Conservation (phyloP, 1,140 invertebrate genomes). For the Sinonovacula constricta region DNA sequence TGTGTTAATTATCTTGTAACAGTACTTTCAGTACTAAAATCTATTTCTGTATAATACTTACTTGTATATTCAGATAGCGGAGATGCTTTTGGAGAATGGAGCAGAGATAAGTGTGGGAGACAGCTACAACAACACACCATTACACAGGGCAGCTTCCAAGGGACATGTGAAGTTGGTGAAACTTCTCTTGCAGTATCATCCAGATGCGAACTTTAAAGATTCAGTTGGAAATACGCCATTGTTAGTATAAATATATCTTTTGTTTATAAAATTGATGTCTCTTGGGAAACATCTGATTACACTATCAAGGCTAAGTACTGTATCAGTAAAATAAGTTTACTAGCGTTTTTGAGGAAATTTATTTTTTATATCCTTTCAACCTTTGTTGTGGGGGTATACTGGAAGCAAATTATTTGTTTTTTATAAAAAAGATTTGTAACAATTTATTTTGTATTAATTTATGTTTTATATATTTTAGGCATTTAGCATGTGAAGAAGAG, state of each 20-base stretch:
- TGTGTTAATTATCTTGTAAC: too few species aligned
- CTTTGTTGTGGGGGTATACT: too few species aligned
- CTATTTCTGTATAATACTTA: too few species aligned
- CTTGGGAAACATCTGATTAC: too few species aligned
- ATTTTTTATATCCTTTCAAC: not conserved
- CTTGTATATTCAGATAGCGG: too few species aligned
- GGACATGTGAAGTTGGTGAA: constrained; percentile 86
- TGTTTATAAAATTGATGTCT: too few species aligned
- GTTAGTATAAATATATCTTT: too few species aligned
- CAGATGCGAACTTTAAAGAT: constrained; percentile 81
- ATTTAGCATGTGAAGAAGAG: constrained; percentile 92
- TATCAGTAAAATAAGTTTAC: not conserved
- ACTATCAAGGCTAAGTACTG: too few species aligned
- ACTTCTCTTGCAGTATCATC: constrained; percentile 82
- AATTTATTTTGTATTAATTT: too few species aligned
- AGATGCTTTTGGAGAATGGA: constrained; percentile 83
- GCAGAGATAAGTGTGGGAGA: constrained; percentile 88
- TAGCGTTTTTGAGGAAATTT: not conserved
- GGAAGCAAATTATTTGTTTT: too few species aligned
- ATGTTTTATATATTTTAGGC: constrained; percentile 81
- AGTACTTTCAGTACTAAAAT: too few species aligned
- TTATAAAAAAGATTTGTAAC: too few species aligned
- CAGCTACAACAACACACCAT: constrained; percentile 87
- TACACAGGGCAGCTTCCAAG: constrained; percentile 91
- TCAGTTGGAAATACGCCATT: constrained; percentile 85